Evolutionary conservation across 92 coral and sea anemone species (phyloP), one percentile per base, ranked within the genome.

Genomic region (Meandrina meandrites): DNA sequence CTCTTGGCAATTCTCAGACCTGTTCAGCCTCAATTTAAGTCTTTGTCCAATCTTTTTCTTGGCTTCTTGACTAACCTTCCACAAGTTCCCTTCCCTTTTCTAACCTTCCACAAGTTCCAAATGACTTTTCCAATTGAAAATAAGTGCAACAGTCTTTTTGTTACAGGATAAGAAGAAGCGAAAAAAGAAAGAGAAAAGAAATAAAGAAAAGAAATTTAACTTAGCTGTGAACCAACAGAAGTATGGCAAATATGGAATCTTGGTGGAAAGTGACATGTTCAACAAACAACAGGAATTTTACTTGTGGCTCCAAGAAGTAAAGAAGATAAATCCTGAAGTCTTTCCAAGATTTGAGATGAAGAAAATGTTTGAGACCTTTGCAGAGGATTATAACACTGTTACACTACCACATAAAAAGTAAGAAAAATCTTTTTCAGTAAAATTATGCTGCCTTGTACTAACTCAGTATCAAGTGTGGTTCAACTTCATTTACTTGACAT

Each of bases 361-460:
- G 79, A 97, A 95, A 87, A 84, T 93, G 95, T 97, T 97, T 92
- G 97, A 93, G 50, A 86, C 76, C 31, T 97, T 84, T 75, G 95
- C 95, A 94, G 99, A 97, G 81, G 99, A 97, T 86, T 97, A 93
- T 66, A 97, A 97, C 62, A 97, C 99, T 32, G 99, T 92, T 13
- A 97, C 99, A 31, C 76, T 97, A 48, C 99, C 99, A 27, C 99
- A 97, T 72, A 97, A 97, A 91, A 97, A 97, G 99, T 97, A 81
- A 85, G 91, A 30, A 62, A 35, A 1, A 5, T 35, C 19, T 11
- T 42, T 30, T 36, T 28, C 47, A 7, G 32, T 35, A 56, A 35
- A 22, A 58, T 21, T 19, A 32, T 36, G 9, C 15, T 37, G 0
- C 0, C 17, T 22, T 14, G 27, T 15, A 48, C 8, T 24, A 51